A percentile compares a stretch with the other conserved stretches of the same genome.
Conservation (phyloP, 23 tunicate genomes). For the Oikopleura vanhoeffeni region DNA sequence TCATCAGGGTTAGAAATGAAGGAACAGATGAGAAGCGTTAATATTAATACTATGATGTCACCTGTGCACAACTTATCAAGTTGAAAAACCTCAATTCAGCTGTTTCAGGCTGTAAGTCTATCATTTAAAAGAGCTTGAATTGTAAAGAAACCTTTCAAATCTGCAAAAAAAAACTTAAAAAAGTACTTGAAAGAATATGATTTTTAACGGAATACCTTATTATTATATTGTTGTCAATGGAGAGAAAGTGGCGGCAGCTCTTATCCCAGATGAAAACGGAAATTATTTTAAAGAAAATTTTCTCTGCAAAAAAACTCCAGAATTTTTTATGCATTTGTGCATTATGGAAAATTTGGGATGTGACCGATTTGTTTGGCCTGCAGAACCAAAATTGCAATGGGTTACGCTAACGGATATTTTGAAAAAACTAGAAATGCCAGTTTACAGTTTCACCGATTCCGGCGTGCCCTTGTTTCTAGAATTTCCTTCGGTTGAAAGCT, state of each 20-base stretch:
- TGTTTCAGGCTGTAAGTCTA: too few relatives aligned
- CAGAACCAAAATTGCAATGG: background rate
- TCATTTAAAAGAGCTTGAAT: too few relatives aligned
- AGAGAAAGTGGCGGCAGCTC: constrained; percentile 5
- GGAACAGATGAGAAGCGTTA: too few relatives aligned
- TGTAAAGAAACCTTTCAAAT: too few relatives aligned
- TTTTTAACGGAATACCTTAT: background rate
- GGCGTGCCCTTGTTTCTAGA: background rate
- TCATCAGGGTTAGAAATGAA: too few relatives aligned
- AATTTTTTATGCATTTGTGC: background rate
- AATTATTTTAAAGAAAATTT: background rate
- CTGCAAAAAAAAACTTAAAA: too few relatives aligned
- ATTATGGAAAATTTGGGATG: background rate
- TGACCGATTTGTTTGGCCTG: constrained; percentile 2
- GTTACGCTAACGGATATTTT: background rate
- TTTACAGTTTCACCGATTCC: background rate
- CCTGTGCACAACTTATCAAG: too few relatives aligned
- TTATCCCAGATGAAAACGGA: background rate
- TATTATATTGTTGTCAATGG: background rate
- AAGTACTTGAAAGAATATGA: constrained; percentile 14
- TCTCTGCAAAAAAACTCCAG: background rate
- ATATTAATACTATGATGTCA: too few relatives aligned
- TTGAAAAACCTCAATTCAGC: too few relatives aligned
- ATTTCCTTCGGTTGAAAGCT: background rate
- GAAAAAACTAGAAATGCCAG: background rate